Base-by-base conservation (phyloP, 2,888 invertebrate genomes). In the Orchestes rusci region DNA sequence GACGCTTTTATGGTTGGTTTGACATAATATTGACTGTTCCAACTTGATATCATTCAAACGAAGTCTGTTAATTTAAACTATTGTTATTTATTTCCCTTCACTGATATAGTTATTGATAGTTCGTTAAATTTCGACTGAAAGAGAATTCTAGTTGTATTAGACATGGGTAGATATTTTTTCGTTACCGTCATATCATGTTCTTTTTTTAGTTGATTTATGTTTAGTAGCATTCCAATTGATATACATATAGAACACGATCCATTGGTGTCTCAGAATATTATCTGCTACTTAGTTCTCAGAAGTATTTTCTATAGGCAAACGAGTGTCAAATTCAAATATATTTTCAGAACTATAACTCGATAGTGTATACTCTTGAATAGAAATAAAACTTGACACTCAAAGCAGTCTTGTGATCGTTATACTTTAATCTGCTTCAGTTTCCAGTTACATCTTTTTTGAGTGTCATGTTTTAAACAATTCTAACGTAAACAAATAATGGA, bases 281-380 rank as follows among this genome's bases (percentile, higher is more conserved):
- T n/a, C n/a, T n/a, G n/a, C n/a, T n/a, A n/a, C n/a, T n/a, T n/a
- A n/a, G n/a, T n/a, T 39, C 45, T 45, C 43, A 41, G 42, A 49
- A 42, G 48, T 49, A 45, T 45, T 44, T 46, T 42, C 44, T 36
- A 47, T 50, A 50, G 49, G 43, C 45, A 43, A 56, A 54, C 51
- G 50, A 51, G 56, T 56, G 56, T 56, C 56, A 56, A 56, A 56
- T 48, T 54, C 54, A 56, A 54, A 53, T 53, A 54, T n/a, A n/a
- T 46, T 51, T 48, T 45, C 42, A 37, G 38, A 49, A 32, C 37
- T 46, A 31, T 48, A 45, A 51, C 17, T 61, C 57, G 27, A 27
- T 27, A 27, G 27, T 27, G 27, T 27, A 27, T 27, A 27, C 12
- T 12, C 2, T n/a, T 27, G 10, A 27, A 27, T 27, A n/a, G n/a